Conservation (phyloP, 2,113 vertebrate genomes). For the Hemiscyllium ocellatum region DNA sequence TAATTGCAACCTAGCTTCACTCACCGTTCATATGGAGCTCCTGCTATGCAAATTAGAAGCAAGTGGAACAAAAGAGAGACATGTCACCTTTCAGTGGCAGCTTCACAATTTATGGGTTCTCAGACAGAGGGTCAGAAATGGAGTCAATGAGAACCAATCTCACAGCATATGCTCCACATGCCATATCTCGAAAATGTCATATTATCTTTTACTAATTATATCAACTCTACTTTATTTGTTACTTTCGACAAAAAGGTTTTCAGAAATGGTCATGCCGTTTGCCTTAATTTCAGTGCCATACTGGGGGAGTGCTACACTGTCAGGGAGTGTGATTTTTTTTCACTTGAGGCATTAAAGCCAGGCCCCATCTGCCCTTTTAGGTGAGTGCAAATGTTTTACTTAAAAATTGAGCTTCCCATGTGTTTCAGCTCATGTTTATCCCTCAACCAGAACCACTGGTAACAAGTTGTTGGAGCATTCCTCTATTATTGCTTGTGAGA, state of each 20-base stretch:
- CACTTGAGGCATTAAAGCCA: neutral
- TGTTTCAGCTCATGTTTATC: neutral
- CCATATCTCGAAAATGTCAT: neutral
- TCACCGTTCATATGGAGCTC: neutral
- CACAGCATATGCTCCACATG: neutral
- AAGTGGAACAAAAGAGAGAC: neutral
- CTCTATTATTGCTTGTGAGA: neutral
- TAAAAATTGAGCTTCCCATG: neutral
- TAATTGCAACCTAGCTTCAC: constrained; percentile 5
- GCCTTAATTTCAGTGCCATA: neutral
- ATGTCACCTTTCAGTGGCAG: neutral
- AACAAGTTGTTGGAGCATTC: neutral
- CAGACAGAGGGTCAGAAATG: neutral
- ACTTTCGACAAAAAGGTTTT: neutral
- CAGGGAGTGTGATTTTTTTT: neutral
- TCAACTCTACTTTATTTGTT: neutral
- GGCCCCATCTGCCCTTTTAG: neutral
- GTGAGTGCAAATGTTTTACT: neutral
- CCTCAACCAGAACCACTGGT: neutral
- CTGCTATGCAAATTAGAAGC: no score
- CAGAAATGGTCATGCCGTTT: neutral
- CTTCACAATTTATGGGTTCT: neutral
- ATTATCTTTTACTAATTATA: neutral
- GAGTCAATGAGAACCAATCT: neutral
- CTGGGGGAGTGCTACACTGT: neutral